These are phyloP conservation scores for Platycnemis pennipes DNA, from an alignment of 2,888 invertebrate species.

Conservation along the genomic window DNA sequence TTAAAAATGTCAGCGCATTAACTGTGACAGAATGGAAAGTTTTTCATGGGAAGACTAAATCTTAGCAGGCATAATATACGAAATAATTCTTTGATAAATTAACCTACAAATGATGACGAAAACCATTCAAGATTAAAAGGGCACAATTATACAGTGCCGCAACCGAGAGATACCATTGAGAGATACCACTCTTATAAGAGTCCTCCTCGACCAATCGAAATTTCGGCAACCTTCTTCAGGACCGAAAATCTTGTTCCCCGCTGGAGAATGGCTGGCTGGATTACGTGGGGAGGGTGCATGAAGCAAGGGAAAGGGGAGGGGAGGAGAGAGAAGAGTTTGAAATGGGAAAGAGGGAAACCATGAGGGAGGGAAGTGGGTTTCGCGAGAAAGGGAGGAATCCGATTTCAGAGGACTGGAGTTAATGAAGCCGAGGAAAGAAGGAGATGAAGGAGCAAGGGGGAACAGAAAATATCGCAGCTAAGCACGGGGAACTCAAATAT, in stretches of 20 bases:
- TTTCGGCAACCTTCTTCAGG: neutral
- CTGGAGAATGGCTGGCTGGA: neutral
- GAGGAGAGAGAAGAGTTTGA: neutral
- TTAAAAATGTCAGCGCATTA: no score
- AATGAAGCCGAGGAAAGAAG: conserved; percentile 18
- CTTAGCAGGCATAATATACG: no score
- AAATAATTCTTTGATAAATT: no score
- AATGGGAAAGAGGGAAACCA: neutral
- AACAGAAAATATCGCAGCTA: conserved; percentile 18
- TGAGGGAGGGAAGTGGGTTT: neutral
- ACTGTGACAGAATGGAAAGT: no score
- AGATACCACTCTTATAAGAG: neutral
- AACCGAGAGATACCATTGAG: neutral
- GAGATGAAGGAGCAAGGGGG: neutral
- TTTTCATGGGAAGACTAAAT: no score
- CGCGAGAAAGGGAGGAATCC: neutral
- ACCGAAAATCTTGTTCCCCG: neutral
- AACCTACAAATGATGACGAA: no score
- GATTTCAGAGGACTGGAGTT: neutral
- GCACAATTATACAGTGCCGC: neutral
- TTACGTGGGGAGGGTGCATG: neutral
- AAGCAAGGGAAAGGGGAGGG: neutral
- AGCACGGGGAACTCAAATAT: neutral
- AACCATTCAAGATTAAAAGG: neutral
- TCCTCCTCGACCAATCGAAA: neutral